A percentile compares a stretch with the other conserved stretches of the same genome.
phyloP scores from a whole-genome alignment of 1,140 invertebrate genomes.

The Melanaphis sacchari region DNA sequence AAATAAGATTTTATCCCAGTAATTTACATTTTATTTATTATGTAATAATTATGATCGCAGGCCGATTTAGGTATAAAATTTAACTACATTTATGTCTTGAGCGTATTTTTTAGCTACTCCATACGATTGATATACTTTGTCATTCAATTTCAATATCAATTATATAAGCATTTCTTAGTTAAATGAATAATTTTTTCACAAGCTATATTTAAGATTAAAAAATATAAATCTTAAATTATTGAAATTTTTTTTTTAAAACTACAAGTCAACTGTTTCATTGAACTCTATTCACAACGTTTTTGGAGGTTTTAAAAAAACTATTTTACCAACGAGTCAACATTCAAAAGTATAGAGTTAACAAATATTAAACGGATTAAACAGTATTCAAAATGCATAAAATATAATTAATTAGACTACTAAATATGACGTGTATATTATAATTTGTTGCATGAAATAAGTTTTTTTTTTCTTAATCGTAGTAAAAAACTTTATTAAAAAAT shows the following conservation, averaged over 20 bases:
- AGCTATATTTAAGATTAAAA: background rate
- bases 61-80: background rate
- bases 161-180: background rate
- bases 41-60: background rate
- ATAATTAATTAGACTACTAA: background rate
- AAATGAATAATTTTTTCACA: background rate
- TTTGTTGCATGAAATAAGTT: background rate
- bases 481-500: background rate
- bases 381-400: constrained; percentile 5
- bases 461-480: background rate
- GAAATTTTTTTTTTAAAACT: background rate
- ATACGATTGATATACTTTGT: background rate
- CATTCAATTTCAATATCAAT: background rate
- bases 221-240: background rate
- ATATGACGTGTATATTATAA: background rate
- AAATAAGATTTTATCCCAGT: background rate
- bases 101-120: background rate
- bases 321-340: background rate
- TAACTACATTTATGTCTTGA: background rate
- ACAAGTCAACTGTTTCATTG: background rate
- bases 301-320: background rate
- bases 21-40: no score
- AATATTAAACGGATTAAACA: background rate
- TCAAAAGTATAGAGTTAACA: background rate
- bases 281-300: background rate